phyloP scores from a whole-genome alignment of 2,888 invertebrate species.

The Machimus rusticus region DNA sequence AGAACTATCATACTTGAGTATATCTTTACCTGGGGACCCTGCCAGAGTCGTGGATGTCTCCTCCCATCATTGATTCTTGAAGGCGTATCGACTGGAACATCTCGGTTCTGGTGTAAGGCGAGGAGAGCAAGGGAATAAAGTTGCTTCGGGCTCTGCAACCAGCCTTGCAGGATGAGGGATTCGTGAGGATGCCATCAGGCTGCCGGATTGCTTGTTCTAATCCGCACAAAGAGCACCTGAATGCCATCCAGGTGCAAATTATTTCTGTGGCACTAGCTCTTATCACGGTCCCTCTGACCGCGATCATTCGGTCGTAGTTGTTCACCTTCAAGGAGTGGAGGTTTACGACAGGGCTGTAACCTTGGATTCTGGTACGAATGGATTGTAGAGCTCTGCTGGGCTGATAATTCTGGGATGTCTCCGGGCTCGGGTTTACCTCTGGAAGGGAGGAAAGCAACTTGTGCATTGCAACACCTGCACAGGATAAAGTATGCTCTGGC shows the following conservation, averaged over 20 bases:
- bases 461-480: conserved; percentile 81
- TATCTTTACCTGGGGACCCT: conserved; percentile 67
- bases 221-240: conserved; percentile 75
- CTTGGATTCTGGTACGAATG: conserved; percentile 53
- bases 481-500: conserved; percentile 73
- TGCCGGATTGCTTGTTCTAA: conserved; percentile 73
- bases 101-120: conserved; percentile 75
- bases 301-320: conserved; percentile 77
- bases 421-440: not conserved
- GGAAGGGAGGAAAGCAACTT: conserved; percentile 65
- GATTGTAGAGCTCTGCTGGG: conserved; percentile 39
- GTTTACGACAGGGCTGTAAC: conserved; percentile 72
- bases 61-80: conserved; percentile 71
- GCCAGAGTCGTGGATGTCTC: conserved; percentile 68
- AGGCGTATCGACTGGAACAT: conserved; percentile 83
- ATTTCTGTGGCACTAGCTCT: conserved; percentile 79
- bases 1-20: too few species aligned
- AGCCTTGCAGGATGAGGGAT: conserved; percentile 68
- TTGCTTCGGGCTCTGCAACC: conserved; percentile 69
- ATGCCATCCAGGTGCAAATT: conserved; percentile 78
- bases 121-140: conserved; percentile 71
- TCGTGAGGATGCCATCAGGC: conserved; percentile 52
- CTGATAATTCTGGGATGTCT: not conserved
- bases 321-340: conserved; percentile 76
- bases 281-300: conserved; percentile 85